Evolutionary conservation across 2,113 vertebrate species (phyloP).

Genomic region (Urocolius indicus): DNA sequence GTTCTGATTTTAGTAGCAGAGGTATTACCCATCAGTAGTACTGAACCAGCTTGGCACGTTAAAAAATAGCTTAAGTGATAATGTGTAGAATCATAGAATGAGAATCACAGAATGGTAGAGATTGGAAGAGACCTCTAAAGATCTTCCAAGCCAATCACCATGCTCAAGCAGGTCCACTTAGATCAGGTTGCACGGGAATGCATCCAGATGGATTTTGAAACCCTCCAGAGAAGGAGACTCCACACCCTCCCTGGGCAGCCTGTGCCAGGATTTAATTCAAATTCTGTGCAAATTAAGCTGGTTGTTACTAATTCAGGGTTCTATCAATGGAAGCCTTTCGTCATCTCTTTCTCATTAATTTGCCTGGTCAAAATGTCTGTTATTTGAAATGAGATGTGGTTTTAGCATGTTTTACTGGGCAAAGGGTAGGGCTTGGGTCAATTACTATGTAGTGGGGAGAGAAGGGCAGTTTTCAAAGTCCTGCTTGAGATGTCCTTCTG

Average conservation of each 20-base stretch:
- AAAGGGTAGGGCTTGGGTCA: background rate
- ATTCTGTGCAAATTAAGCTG: background rate
- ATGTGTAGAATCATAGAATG: no score
- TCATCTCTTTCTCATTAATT: background rate
- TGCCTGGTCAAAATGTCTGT: background rate
- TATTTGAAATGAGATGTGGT: background rate
- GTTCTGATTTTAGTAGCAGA: background rate
- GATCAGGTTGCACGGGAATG: no score
- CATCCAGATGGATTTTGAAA: no score
- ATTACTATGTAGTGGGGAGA: accelerated
- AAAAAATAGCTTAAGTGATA: background rate
- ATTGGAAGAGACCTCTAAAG: no score
- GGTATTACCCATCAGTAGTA: background rate
- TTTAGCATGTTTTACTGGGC: background rate
- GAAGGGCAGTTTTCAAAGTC: background rate
- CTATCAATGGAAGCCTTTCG: background rate
- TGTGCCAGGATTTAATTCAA: background rate
- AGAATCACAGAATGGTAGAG: no score
- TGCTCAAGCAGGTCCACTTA: no score
- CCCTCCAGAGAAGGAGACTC: no score
- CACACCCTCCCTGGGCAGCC: no score
- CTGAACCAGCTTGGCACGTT: background rate
- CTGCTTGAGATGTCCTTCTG: background rate
- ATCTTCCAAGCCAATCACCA: no score
- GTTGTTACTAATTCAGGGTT: background rate